Evolutionary conservation across 2,888 invertebrate species (phyloP), one percentile per base, ranked within the genome.

Genomic region (Meghimatium bilineatum): DNA sequence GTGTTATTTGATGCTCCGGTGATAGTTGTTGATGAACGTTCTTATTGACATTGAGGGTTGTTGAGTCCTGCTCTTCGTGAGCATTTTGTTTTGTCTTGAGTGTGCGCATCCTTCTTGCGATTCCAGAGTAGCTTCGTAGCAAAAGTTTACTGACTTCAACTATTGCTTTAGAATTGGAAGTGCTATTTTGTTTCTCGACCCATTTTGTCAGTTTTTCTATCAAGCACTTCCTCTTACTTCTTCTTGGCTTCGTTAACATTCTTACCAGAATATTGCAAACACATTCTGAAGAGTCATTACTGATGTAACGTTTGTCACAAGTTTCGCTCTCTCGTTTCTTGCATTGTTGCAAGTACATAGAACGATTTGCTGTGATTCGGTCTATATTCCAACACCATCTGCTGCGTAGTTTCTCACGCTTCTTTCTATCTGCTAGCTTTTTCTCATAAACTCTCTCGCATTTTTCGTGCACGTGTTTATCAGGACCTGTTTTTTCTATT

Each of bases 371-470:
- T 8, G 14, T 56, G 52, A 80, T 52, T 12, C 69, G 49, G 38
- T 56, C 60, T 49, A 80, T 36, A 60, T 71, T 72, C 80, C 80
- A 80, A 52, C 80, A 80, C 80, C 80, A 80, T 23, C 80, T 71
- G 29, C 36, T n/a, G 8, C 80, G 71, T 0, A 72, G 36, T 32
- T 80, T 80, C 38, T 29, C 44, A n/a, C 78, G 38, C 23, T 12
- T 71, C 34, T 26, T 67, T 79, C 49, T 36, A 0, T 32, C 44
- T 63, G 38, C 32, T n/a, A 20, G 6, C 36, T 26, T 69, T 36
- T 26, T n/a, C 17, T 78, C 44, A 2, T 38, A 17, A 29, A 32
- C 17, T 49, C 44, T 67, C 23, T 63, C 63, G 67, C 78, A 78
- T 29, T 78, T 78, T 38, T 63, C 44, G 26, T 36, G 1, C 26